phyloP scores from a whole-genome alignment of 92 coral and sea anemone species.

The Bergia sp. region DNA sequence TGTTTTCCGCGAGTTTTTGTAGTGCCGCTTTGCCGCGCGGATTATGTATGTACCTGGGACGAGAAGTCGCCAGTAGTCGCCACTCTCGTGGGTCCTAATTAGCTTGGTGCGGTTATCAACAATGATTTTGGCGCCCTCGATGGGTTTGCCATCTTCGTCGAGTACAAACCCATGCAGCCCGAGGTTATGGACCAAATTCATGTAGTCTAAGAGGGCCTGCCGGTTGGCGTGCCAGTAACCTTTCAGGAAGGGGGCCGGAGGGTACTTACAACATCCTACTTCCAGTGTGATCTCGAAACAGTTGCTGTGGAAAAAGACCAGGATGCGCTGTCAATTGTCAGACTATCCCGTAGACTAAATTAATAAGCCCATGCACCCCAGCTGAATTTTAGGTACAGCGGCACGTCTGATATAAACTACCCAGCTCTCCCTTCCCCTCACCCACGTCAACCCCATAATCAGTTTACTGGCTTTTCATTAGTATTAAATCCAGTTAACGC shows the following conservation, averaged over 20 bases:
- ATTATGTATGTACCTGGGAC: conserved; percentile 85
- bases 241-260: conserved; percentile 69
- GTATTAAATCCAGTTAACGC: no score
- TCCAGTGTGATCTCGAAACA: conserved; percentile 93
- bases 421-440: no score
- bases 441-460: no score
- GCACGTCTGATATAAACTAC: no score
- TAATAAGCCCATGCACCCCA: no score
- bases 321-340: not conserved
- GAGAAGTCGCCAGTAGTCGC: conserved; percentile 93
- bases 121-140: conserved; percentile 79
- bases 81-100: conserved; percentile 72
- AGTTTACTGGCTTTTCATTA: no score
- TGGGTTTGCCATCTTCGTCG: conserved; percentile 81
- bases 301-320: conserved; percentile 62
- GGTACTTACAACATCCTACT: conserved; percentile 94
- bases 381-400: no score
- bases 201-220: conserved; percentile 76
- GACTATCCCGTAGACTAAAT: no score
- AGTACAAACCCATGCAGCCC: conserved; percentile 90
- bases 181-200: conserved; percentile 79
- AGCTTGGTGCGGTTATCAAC: conserved; percentile 86
- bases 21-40: conserved; percentile 72
- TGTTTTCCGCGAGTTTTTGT: conserved; percentile 60
- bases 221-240: conserved; percentile 90